phyloP scores from a whole-genome alignment of 2,888 invertebrate species.

The Trissoscelio sp. region DNA sequence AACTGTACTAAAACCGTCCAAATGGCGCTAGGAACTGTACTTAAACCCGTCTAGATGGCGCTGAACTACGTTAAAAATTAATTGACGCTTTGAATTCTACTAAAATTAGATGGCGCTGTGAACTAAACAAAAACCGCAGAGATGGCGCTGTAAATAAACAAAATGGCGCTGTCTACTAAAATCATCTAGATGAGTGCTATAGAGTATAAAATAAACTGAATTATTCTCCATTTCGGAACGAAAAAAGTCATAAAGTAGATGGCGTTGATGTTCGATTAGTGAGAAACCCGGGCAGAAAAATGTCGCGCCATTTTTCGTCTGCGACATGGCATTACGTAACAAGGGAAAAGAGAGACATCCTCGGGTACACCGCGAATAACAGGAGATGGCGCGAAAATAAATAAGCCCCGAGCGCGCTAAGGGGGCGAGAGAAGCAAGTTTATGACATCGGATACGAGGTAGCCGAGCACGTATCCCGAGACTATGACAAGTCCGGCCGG shows the following conservation, averaged over 20 bases:
- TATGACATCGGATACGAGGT: slow-evolving; percentile 72
- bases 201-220: too few species aligned
- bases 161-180: too few species aligned
- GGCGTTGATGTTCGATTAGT: slow-evolving; percentile 33
- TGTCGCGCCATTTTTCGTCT: slow-evolving; percentile 2
- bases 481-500: slow-evolving; percentile 72
- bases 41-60: too few species aligned
- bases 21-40: too few species aligned
- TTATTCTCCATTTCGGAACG: too few species aligned
- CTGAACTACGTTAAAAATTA: too few species aligned
- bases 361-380: slow-evolving; percentile 42
- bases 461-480: slow-evolving; percentile 66
- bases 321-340: slow-evolving; percentile 42
- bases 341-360: slow-evolving; percentile 27
- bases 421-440: slow-evolving; percentile 69
- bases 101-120: too few species aligned
- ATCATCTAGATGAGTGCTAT: too few species aligned
- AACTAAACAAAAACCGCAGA: too few species aligned
- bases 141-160: too few species aligned
- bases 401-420: slow-evolving; percentile 52
- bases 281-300: slow-evolving; percentile 14
- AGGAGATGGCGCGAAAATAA: slow-evolving; percentile 61
- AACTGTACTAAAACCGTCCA: too few species aligned
- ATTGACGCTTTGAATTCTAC: too few species aligned
- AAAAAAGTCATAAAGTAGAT: slow-evolving; percentile 37